Evolutionary conservation across 92 coral and sea anemone genomes (phyloP).

Genomic region (Siderastrea siderea): DNA sequence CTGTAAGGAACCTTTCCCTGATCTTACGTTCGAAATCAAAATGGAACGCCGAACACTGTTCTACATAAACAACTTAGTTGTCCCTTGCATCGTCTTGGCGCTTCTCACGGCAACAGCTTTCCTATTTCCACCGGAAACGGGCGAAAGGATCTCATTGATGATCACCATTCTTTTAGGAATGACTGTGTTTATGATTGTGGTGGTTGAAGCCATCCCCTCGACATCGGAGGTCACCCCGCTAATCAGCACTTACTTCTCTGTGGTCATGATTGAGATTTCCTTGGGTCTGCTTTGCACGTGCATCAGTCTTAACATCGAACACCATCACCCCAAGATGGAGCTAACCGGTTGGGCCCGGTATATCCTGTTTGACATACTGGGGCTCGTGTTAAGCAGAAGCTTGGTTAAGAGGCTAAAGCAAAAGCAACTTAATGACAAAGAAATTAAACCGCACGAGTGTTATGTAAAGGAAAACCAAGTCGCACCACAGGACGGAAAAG

Average conservation of each 20-base stretch:
- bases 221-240: conserved; percentile 93
- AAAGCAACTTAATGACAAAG: conserved; percentile 1
- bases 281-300: conserved; percentile 85
- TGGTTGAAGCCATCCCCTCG: conserved; percentile 96
- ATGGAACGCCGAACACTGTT: conserved; percentile 84
- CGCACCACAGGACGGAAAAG: conserved; percentile 19
- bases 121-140: conserved; percentile 97
- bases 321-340: conserved; percentile 86
- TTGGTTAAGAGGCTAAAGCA: conserved; percentile 21
- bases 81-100: conserved; percentile 93
- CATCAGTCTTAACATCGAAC: conserved; percentile 81
- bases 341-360: conserved; percentile 84
- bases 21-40: conserved; percentile 75
- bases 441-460: not conserved
- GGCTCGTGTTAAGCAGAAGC: conserved; percentile 62
- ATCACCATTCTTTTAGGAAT: conserved; percentile 93
- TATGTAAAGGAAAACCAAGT: conserved; percentile 29
- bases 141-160: conserved; percentile 95
- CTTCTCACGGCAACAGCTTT: conserved; percentile 86
- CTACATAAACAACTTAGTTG: conserved; percentile 88
- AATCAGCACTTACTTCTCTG: conserved; percentile 95
- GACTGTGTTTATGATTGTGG: conserved; percentile 96
- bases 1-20: conserved; percentile 84
- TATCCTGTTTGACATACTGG: conserved; percentile 82
- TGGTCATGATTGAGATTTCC: conserved; percentile 87